Base-by-base conservation (phyloP, 2,888 invertebrate genomes). In the Troides aeacus region DNA sequence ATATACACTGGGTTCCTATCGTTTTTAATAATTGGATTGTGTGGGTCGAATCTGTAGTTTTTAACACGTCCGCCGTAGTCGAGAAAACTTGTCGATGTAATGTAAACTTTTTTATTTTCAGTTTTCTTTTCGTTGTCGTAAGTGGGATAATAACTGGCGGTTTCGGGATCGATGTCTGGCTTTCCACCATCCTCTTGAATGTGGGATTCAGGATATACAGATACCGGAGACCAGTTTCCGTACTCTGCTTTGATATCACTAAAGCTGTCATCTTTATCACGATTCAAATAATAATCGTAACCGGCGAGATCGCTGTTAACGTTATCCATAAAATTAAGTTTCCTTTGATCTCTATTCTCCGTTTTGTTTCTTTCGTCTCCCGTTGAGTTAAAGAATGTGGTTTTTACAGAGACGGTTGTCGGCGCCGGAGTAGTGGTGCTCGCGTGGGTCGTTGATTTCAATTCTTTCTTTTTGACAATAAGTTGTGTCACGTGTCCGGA, bases 401-500 rank as follows among this genome's bases (percentile, higher is more conserved):
- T 81, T 74, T 84, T 88, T 23, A 86, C 74, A 24, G 87, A 82
- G 50, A 80, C 84, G 0, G 93, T 92, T 2, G 90, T 89, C 1
- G 90, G 87, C 3, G 76, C 84, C 78, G 73, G 80, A 76, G 53
- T 80, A 67, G 71, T 81, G 71, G 30, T 79, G 73, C 30, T 88
- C 79, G 73, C 72, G 17, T 75, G 70, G 1, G 78, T 76, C 10
- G 70, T 88, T 10, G 93, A 87, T 78, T 95, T 95, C 6, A 90
- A 88, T 69, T 95, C 95, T 72, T 95, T 93, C 78, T 95, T 94
- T 84, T 96, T 96, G 7, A 96, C 96, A 60, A 96, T 95, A 17
- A 97, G 89, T 76, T 96, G 96, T 0, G 97, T 96, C 36, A 96
- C 88, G 71, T 95, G 95, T 2, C 97, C 97, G 30, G 95, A 94